Percentiles rank a stretch among this genome's conserved stretches.
These are phyloP conservation scores for Mechanitis mazaeus DNA, from an alignment of 2,888 invertebrate species.

Conservation along the genomic window DNA sequence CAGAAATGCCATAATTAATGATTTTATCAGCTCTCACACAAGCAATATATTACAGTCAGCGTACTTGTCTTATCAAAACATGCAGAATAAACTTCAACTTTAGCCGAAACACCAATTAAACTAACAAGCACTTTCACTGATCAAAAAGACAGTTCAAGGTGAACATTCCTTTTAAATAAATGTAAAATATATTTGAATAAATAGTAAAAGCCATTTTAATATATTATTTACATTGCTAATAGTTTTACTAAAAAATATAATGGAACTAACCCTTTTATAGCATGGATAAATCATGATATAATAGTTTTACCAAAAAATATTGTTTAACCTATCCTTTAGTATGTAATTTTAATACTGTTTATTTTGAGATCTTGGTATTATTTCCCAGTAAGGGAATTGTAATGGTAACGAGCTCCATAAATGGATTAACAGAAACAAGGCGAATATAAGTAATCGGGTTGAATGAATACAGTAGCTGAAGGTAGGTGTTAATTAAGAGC, in stretches of 20 bases:
- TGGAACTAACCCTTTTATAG: no score
- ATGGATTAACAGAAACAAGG: slow-evolving; percentile 53
- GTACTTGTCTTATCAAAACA: slow-evolving; percentile 33
- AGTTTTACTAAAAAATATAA: no score
- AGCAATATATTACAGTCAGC: slow-evolving; percentile 31
- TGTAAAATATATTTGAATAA: background rate
- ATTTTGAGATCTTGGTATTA: slow-evolving; percentile 31
- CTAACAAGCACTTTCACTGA: slow-evolving; percentile 72
- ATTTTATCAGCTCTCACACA: slow-evolving; percentile 31
- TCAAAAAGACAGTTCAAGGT: slow-evolving; percentile 66
- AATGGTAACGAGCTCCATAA: slow-evolving; percentile 56
- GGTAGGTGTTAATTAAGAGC: slow-evolving; percentile 69
- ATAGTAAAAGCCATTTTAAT: background rate
- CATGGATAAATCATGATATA: no score
- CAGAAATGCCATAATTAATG: slow-evolving; percentile 2
- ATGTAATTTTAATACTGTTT: background rate
- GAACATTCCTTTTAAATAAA: slow-evolving; percentile 16
- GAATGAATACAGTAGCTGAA: slow-evolving; percentile 58
- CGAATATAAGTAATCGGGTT: slow-evolving; percentile 39
- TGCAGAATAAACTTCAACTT: slow-evolving; percentile 44
- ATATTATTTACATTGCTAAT: no score
- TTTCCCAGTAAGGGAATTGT: slow-evolving; percentile 47
- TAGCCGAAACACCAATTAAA: slow-evolving; percentile 61
- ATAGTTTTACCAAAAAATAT: no score
- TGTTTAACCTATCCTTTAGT: no score